These are phyloP conservation scores for Amblyornis subalaris DNA, from an alignment of 2,113 vertebrate species.

Conservation along the genomic window DNA sequence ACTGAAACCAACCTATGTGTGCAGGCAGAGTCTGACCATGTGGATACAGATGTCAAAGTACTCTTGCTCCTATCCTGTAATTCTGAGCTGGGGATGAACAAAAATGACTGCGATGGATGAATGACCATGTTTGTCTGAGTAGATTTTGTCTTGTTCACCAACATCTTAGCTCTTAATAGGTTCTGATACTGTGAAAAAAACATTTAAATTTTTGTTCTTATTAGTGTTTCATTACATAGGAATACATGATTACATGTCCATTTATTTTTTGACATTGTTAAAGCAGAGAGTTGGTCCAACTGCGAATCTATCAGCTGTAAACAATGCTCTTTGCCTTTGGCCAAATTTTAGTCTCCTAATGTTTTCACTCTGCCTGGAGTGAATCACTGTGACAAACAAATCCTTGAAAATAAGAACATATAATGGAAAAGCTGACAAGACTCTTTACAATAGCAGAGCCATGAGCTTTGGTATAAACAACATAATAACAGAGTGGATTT, in stretches of 20 bases:
- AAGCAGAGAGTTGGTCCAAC: background rate
- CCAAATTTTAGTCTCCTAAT: background rate
- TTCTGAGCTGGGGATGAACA: background rate
- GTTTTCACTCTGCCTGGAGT: constrained; percentile 14
- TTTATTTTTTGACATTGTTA: constrained; percentile 16
- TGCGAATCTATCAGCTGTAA: constrained; percentile 32
- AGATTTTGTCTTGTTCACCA: background rate
- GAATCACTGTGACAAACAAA: constrained; percentile 29
- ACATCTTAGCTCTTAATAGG: background rate
- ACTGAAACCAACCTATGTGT: background rate
- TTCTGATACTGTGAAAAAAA: background rate
- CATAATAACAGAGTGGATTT: constrained; percentile 28
- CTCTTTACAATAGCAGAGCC: background rate
- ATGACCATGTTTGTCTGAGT: background rate
- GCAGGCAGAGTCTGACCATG: background rate
- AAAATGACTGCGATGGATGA: background rate
- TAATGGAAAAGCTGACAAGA: constrained; percentile 34
- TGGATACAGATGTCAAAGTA: background rate
- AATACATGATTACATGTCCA: background rate
- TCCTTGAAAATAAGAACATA: constrained; percentile 25
- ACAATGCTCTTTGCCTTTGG: constrained; percentile 7
- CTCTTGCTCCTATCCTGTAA: background rate
- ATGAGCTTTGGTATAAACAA: constrained; percentile 20
- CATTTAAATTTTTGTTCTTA: background rate
- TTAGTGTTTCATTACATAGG: background rate